These are phyloP conservation scores for Agonopterix subpropinquella DNA, from an alignment of 2,888 invertebrate genomes.

Conservation along the genomic window DNA sequence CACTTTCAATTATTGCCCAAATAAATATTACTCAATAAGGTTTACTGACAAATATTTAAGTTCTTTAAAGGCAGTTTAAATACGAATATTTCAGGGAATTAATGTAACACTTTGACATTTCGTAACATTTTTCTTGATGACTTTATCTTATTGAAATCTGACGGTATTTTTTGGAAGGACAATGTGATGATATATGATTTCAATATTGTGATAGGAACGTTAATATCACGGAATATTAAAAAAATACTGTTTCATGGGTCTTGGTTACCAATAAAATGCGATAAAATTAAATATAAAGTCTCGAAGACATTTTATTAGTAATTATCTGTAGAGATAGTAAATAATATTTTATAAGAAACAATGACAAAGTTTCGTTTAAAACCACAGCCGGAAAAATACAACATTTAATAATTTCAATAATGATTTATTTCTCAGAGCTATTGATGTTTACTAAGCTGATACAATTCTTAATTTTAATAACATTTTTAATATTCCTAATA, in stretches of 20 bases:
- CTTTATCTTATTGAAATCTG: too few relatives aligned
- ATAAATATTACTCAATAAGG: neutral
- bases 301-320: too few relatives aligned
- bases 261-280: too few relatives aligned
- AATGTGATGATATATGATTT: too few relatives aligned
- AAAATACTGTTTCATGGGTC: too few relatives aligned
- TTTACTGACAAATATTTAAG: too few relatives aligned
- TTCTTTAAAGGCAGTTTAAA: neutral
- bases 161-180: too few relatives aligned
- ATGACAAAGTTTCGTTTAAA: constrained; percentile 7
- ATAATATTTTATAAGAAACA: neutral
- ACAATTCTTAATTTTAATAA: constrained; percentile 72
- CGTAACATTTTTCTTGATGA: too few relatives aligned
- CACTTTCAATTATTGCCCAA: neutral
- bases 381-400: constrained; percentile 50
- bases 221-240: too few relatives aligned
- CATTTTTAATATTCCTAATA: constrained; percentile 71
- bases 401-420: constrained; percentile 73
- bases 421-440: constrained; percentile 73
- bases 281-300: too few relatives aligned
- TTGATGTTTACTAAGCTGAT: constrained; percentile 76
- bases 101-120: neutral
- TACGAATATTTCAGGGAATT: neutral
- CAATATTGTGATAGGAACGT: too few relatives aligned
- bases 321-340: neutral